Base-by-base conservation (phyloP, 2,113 vertebrate species). In the Ceyx margarethae region DNA sequence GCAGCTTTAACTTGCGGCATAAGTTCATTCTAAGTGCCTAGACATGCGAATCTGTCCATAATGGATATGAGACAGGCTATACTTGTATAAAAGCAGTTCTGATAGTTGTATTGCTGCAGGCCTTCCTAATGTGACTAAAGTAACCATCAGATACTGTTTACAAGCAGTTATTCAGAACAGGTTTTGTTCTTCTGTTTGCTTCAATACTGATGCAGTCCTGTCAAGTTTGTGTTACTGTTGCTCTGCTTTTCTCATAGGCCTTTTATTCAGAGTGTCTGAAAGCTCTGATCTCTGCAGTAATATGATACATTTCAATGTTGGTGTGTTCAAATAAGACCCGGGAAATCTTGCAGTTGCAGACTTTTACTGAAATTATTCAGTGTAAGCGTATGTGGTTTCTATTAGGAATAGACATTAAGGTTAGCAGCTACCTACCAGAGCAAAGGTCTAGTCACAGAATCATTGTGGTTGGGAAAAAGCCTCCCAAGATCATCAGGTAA, bases 151-250 rank as follows among this genome's bases (percentile, higher is more conserved):
- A 50, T 31, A 37, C 6, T 7, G 3, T 18, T 62, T 8, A 76
- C 43, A 40, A 89, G 16, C 19, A 67, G 15, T 43, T 85, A 17
- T 0, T 72, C 13, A 33, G 29, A 68, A 40, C 46, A 81, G 37
- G 3, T 53, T 78, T 77, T 56, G 10, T 62, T 84, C 9, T 80
- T 14, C 15, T 29, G 3, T 28, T 71, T 37, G 20, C 82, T 73
- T 71, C 40, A 15, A 1, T 56, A 17, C 10, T 31, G 19, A 15
- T 40, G 18, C 5, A 22, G 9, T 67, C 81, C 25, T 33, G 16
- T 29, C 21, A 15, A 9, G 16, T 22, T 64, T 21, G 5, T 40
- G 1, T 57, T 68, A 2, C 1, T 9, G 0, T 6, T 46, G 19
- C 3, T 12, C 26, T 75, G 75, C 54, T 74, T 72, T 75, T 77